phyloP scores from a whole-genome alignment of 2,797 vertebrate species.

The Sebastes taczanowskii region DNA sequence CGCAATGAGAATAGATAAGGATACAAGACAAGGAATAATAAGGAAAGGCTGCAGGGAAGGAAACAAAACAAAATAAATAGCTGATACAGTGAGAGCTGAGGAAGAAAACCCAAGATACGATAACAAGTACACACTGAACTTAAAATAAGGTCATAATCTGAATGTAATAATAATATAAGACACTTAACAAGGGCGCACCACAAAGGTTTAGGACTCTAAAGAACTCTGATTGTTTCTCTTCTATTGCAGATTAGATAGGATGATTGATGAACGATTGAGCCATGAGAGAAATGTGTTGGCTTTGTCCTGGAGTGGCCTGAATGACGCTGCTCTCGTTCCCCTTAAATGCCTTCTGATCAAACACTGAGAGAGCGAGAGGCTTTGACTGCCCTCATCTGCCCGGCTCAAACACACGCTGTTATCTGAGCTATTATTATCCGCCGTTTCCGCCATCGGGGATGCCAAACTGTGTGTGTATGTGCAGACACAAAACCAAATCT shows the following conservation, averaged over 20 bases:
- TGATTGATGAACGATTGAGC: neutral
- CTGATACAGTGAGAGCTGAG: no score
- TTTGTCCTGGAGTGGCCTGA: neutral
- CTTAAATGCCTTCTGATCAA: constrained; percentile 11
- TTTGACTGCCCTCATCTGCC: constrained; percentile 15
- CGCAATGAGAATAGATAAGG: no score
- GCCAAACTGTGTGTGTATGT: neutral
- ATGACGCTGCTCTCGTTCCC: neutral
- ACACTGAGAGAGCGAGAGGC: neutral
- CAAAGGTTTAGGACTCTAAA: neutral
- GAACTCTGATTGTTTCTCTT: neutral
- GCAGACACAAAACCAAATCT: neutral
- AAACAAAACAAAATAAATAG: no score
- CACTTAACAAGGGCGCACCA: neutral
- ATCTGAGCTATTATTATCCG: constrained; percentile 47
- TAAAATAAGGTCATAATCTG: no score
- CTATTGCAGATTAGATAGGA: neutral
- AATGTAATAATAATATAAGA: neutral
- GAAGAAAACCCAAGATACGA: no score
- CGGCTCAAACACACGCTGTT: constrained; percentile 8
- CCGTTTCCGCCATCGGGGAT: constrained; percentile 10
- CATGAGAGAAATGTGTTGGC: neutral
- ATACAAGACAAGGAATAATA: no score
- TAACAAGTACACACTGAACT: no score
- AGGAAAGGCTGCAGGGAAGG: no score